Evolutionary conservation across 2,797 vertebrate species (phyloP).

Genomic region (Pipistrellus pipistrellus): DNA sequence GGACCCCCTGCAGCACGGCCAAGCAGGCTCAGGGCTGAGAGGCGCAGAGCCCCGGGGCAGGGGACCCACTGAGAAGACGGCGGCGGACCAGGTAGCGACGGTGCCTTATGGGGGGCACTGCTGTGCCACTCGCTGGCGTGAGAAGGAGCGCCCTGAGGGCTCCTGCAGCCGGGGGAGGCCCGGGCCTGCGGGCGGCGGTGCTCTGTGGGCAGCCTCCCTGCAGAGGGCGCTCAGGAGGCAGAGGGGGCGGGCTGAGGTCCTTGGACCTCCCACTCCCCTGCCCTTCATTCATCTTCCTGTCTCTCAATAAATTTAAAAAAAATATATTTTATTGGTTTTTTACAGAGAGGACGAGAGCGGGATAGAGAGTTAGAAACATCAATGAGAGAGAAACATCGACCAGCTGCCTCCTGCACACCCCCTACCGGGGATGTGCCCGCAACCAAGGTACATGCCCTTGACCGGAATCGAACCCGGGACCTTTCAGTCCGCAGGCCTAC

Average conservation of each 20-base stretch:
- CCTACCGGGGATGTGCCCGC: too few relatives aligned
- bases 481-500: too few relatives aligned
- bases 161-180: background rate
- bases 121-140: background rate
- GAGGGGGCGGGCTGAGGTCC: background rate
- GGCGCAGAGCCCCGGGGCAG: background rate
- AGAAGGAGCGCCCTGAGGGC: background rate
- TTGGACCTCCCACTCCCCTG: background rate
- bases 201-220: background rate
- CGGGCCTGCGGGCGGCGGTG: background rate
- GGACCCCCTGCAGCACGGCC: background rate
- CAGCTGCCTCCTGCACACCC: too few relatives aligned
- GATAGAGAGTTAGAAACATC: too few relatives aligned
- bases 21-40: background rate
- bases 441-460: too few relatives aligned
- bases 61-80: background rate
- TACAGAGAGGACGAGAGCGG: too few relatives aligned
- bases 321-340: too few relatives aligned
- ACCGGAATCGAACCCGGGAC: too few relatives aligned
- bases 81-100: fast-evolving
- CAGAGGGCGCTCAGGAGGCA: background rate
- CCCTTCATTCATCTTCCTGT: background rate
- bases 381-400: too few relatives aligned
- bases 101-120: background rate
- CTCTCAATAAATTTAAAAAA: background rate